Conservation (phyloP, 2,888 invertebrate genomes). For the Himalopsyche japonica region DNA sequence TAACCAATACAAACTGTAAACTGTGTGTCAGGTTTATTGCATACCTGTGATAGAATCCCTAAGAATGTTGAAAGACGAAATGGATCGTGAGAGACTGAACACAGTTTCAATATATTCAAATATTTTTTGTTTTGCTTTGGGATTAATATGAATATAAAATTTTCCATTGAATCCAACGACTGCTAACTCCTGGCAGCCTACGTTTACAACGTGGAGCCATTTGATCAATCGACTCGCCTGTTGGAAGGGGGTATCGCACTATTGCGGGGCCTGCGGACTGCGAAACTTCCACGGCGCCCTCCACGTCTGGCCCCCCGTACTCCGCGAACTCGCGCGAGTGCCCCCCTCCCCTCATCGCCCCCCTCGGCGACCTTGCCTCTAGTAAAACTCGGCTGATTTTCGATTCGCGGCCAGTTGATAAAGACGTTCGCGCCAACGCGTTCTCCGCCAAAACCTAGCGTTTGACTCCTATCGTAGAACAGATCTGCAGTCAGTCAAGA, state of each 20-base stretch:
- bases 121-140: too few species aligned
- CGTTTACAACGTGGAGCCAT: not conserved
- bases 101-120: too few species aligned
- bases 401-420: slow-evolving; percentile 29
- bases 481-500: not conserved
- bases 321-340: not conserved
- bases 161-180: not conserved
- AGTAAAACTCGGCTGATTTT: slow-evolving; percentile 26
- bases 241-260: not conserved
- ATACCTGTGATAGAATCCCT: too few species aligned
- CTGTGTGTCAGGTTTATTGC: too few species aligned
- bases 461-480: not conserved
- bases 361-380: slow-evolving; percentile 14
- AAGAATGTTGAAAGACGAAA: too few species aligned
- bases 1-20: too few species aligned
- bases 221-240: not conserved
- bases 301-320: not conserved
- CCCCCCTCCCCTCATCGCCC: slow-evolving; percentile 10
- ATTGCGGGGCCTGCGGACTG: not conserved
- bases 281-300: not conserved
- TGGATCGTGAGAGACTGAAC: too few species aligned
- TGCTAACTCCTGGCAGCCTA: not conserved
- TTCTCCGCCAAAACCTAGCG: not conserved
- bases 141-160: not conserved
- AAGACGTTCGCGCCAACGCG: slow-evolving; percentile 1